A percentile compares a stretch with the other conserved stretches of the same genome.
phyloP scores from a whole-genome alignment of 2,113 vertebrate species.

The Tympanuchus pallidicinctus region DNA sequence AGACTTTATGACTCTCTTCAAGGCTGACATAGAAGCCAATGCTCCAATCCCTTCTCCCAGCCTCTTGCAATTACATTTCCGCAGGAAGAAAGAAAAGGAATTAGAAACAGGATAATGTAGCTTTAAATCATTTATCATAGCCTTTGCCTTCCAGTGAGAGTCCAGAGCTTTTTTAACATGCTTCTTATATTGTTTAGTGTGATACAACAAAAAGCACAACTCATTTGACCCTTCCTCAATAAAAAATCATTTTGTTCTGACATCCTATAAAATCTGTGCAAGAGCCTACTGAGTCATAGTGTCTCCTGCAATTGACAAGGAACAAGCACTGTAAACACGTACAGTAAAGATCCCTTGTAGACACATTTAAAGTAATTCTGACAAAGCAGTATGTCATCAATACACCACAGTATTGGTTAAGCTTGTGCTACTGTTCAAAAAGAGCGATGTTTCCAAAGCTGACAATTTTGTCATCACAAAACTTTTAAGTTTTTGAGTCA shows the following conservation, averaged over 20 bases:
- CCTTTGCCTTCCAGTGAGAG: constrained; percentile 69
- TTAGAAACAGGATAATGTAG: constrained; percentile 89
- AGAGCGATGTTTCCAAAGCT: not conserved
- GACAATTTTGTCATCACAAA: not conserved
- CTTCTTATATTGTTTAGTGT: constrained; percentile 78
- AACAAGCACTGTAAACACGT: constrained; percentile 47
- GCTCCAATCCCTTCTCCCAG: constrained; percentile 73
- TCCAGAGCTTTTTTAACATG: constrained; percentile 69
- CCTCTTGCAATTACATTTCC: constrained; percentile 86
- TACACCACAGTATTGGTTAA: fast-evolving
- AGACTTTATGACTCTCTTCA: constrained; percentile 86
- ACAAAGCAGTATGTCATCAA: not conserved
- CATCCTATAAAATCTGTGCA: constrained; percentile 74
- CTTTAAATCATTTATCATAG: constrained; percentile 83
- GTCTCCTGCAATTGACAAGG: constrained; percentile 67
- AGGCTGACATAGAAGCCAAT: constrained; percentile 79
- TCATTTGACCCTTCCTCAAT: constrained; percentile 76
- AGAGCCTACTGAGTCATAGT: constrained; percentile 49
- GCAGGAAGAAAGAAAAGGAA: constrained; percentile 87
- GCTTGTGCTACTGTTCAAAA: not conserved
- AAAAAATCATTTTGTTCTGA: constrained; percentile 81
- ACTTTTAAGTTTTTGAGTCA: not conserved
- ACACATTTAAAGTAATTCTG: not conserved
- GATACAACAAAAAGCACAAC: constrained; percentile 79
- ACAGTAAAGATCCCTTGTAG: constrained; percentile 29